Evolutionary conservation across 2,797 vertebrate species (phyloP).

Genomic region (Anguilla obscura): DNA sequence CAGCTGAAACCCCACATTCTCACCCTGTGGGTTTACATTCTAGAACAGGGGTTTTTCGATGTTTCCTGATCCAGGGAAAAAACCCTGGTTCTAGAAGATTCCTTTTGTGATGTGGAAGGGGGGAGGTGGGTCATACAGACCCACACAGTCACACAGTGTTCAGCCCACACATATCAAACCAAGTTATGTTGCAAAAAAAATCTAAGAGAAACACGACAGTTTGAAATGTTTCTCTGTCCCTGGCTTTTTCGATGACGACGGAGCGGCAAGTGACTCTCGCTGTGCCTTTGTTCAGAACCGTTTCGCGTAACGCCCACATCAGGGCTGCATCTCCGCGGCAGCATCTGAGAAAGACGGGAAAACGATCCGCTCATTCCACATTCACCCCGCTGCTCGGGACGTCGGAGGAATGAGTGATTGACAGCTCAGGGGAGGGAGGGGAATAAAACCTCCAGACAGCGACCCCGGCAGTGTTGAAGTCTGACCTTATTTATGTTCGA

Average conservation of each 20-base stretch:
- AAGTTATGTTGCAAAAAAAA: background rate
- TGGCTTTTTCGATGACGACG: background rate
- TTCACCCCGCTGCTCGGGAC: background rate
- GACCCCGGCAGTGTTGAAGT: background rate
- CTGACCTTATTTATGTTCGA: slow-evolving; percentile 9
- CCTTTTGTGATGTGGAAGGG: background rate
- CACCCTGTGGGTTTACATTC: background rate
- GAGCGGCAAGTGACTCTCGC: background rate
- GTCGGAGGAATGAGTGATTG: background rate
- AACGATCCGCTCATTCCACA: background rate
- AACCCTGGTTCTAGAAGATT: background rate
- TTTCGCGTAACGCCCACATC: background rate
- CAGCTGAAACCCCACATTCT: background rate
- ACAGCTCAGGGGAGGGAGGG: background rate
- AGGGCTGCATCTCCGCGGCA: background rate
- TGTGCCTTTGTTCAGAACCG: background rate
- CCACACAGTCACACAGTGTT: background rate
- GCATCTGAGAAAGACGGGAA: background rate
- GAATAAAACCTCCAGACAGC: background rate
- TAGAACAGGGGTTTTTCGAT: background rate
- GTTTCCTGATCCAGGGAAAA: background rate
- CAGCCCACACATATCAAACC: background rate
- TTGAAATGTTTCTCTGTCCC: background rate
- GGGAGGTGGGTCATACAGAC: background rate
- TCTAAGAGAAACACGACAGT: background rate